Percentiles rank a stretch among this genome's conserved stretches.
These are phyloP conservation scores for Lasioglossum pauxillum DNA, from an alignment of 2,888 invertebrate species.

Conservation along the genomic window DNA sequence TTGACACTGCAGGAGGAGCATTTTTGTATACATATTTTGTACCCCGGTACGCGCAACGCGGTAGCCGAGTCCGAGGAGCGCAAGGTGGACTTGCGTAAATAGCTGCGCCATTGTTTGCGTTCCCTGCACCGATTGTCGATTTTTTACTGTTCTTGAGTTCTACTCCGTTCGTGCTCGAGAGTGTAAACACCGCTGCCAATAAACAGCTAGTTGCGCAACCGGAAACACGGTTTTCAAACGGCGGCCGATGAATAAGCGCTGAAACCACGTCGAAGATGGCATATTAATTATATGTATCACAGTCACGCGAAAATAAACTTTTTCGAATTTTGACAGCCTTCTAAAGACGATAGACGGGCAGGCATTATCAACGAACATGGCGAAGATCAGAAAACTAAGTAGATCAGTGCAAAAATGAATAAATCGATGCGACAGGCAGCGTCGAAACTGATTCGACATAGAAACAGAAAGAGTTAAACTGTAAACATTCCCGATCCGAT, in stretches of 20 bases:
- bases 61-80: not conserved
- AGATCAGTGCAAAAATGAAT: not conserved
- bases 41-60: not conserved
- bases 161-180: not conserved
- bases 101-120: not conserved
- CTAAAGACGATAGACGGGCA: not conserved
- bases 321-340: not conserved
- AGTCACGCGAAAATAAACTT: not conserved
- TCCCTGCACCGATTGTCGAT: not conserved
- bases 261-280: not conserved
- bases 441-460: not conserved
- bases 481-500: conserved; percentile 6
- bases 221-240: conserved; percentile 9
- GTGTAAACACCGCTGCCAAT: conserved; percentile 25
- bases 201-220: conserved; percentile 35
- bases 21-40: not conserved
- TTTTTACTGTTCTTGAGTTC: conserved; percentile 5
- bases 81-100: not conserved
- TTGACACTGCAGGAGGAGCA: not conserved
- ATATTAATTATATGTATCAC: not conserved
- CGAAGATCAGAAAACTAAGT: not conserved
- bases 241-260: not conserved
- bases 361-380: not conserved
- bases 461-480: not conserved
- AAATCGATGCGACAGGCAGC: not conserved